phyloP scores from a whole-genome alignment of 2,888 invertebrate genomes.

The Microctonus aethiopoides region DNA sequence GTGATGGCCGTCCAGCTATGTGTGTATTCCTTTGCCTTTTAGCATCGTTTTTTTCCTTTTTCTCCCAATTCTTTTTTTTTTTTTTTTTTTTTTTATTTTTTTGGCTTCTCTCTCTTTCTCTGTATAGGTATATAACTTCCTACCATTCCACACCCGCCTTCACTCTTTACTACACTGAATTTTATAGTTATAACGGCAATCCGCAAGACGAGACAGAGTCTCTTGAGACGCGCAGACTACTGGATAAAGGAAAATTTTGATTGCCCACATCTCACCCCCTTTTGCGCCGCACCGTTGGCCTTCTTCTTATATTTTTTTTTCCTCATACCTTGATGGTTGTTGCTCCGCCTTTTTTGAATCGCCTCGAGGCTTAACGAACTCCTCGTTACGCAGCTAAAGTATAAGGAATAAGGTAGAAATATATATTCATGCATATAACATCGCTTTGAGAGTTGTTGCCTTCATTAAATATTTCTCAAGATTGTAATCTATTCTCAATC shows the following conservation, averaged over 20 bases:
- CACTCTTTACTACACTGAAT: slow-evolving; percentile 44
- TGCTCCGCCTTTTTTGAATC: slow-evolving; percentile 38
- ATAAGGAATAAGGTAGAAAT: not conserved
- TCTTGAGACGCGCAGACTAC: not conserved
- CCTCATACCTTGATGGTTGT: not conserved
- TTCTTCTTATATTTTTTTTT: not conserved
- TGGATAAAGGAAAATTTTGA: slow-evolving; percentile 47
- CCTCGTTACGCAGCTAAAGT: slow-evolving; percentile 28
- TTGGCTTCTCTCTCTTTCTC: not conserved
- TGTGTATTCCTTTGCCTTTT: not conserved
- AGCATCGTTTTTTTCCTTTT: slow-evolving; percentile 21
- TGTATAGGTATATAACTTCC: not conserved
- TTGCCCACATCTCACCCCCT: slow-evolving; percentile 37
- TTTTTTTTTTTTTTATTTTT: not conserved
- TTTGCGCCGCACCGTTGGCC: not conserved
- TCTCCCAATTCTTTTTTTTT: not conserved
- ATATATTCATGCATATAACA: not conserved
- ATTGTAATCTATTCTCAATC: not conserved
- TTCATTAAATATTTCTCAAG: not conserved
- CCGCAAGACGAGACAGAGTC: slow-evolving; percentile 16
- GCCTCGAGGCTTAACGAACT: slow-evolving; percentile 49
- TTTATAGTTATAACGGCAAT: slow-evolving; percentile 49
- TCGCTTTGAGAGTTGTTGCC: not conserved
- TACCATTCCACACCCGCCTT: not conserved
- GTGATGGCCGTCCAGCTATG: slow-evolving; percentile 50